phyloP scores from a whole-genome alignment of 64 coral and sea anemone genomes.

The Montipora capricornis region DNA sequence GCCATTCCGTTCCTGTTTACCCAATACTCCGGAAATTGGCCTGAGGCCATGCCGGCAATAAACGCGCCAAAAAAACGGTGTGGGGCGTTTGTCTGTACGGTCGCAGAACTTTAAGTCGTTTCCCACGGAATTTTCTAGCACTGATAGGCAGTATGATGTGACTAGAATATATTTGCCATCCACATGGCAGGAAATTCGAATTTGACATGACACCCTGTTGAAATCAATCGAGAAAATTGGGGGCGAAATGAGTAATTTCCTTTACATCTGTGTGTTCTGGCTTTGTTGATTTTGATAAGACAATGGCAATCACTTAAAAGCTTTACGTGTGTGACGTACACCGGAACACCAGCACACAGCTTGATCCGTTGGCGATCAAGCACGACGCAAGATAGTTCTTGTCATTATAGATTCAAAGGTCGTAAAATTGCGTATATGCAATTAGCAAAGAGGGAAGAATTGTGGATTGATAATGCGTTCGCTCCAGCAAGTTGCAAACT shows the following conservation, averaged over 20 bases:
- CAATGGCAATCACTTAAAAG: background rate
- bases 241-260: background rate
- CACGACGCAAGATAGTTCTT: background rate
- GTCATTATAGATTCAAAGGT: background rate
- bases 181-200: background rate
- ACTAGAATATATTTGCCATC: background rate
- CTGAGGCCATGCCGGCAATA: background rate
- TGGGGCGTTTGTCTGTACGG: background rate
- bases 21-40: background rate
- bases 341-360: background rate
- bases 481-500: background rate
- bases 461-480: background rate
- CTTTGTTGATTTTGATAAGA: background rate
- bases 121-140: background rate
- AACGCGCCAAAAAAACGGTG: constrained; percentile 31
- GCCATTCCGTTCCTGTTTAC: constrained; percentile 45
- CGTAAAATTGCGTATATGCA: background rate
- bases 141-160: background rate
- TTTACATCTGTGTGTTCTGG: background rate
- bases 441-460: background rate
- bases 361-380: constrained; percentile 17
- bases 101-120: background rate
- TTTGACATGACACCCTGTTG: background rate
- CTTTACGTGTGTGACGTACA: background rate
- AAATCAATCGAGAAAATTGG: background rate